Evolutionary conservation across 2,797 vertebrate genomes (phyloP), one percentile per base, ranked within the genome.

Genomic region (Pelodytes ibericus): DNA sequence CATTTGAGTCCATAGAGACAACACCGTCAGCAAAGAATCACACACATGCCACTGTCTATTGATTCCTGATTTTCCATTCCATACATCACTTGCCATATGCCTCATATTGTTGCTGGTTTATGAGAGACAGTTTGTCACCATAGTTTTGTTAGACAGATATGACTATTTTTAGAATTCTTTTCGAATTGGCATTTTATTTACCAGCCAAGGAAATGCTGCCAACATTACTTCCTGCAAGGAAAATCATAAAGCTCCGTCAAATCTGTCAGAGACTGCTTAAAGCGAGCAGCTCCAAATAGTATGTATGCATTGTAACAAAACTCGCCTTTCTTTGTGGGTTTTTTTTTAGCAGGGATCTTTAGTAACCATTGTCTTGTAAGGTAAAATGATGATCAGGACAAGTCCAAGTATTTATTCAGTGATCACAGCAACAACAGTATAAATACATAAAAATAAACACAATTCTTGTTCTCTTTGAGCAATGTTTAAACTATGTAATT

Each of bases 151-250:
- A 60, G 30, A 72, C 25, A 66, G 75, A 72, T 65, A 8, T 36
- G 11, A 53, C 62, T 78, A 78, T 78, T 60, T 72, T 60, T 78
- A 72, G 68, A 65, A 36, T 66, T 41, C 10, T 49, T 26, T n/a
- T 26, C 4, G 27, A 65, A 25, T 67, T 71, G 47, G 49, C 75
- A 77, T 72, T 77, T 71, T 77, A 65, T 77, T 57, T 71, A 58
- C 65, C 65, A 57, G 51, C 75, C 68, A 78, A 72, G 56, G 53
- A 60, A 66, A 72, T 26, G 41, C 62, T 72, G 75, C 49, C 75
- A 72, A 44, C 8, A 39, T 22, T 27, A 47, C 30, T 51, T 29
- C 71, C 7, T 53, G 44, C 68, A 77, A 58, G 24, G 72, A 72
- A 47, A 61, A 66, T 68, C 27, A 68, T 60, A 47, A 62, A 16